Conservation (phyloP, 2,888 invertebrate species). For the Xestia c-nigrum region DNA sequence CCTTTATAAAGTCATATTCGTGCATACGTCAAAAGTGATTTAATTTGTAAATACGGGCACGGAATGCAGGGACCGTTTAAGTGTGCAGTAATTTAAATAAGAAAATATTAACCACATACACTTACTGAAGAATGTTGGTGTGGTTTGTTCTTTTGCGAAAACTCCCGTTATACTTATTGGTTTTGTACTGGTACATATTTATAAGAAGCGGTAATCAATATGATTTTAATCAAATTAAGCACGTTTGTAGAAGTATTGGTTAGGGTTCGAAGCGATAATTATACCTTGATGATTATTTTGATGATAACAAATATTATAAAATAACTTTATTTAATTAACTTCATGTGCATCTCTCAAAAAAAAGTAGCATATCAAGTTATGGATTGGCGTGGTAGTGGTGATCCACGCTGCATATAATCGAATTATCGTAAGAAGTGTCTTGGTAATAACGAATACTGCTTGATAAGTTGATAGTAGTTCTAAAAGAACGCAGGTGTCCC, state of each 20-base stretch:
- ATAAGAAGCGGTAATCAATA: not conserved
- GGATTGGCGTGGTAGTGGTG: too few relatives aligned
- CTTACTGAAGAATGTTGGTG: not conserved
- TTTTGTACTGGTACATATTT: not conserved
- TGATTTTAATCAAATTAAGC: slow-evolving; percentile 3
- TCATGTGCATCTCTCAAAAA: too few relatives aligned
- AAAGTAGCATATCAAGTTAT: too few relatives aligned
- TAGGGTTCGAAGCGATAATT: not conserved
- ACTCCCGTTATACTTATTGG: not conserved
- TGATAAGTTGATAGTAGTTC: not conserved
- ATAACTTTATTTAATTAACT: too few relatives aligned
- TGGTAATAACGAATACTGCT: not conserved
- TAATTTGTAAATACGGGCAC: slow-evolving; percentile 11
- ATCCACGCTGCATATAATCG: too few relatives aligned
- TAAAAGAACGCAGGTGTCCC: not conserved
- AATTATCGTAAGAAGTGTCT: too few relatives aligned
- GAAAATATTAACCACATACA: not conserved
- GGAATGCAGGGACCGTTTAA: slow-evolving; percentile 17
- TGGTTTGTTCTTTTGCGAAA: not conserved
- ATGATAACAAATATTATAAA: not conserved
- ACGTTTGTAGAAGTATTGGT: not conserved
- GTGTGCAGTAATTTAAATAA: slow-evolving; percentile 17
- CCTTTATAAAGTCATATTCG: slow-evolving; percentile 1
- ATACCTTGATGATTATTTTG: not conserved
- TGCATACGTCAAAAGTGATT: slow-evolving; percentile 22